Base-by-base conservation (phyloP, 2,113 vertebrate species). In the Rhadina sibilatrix region DNA sequence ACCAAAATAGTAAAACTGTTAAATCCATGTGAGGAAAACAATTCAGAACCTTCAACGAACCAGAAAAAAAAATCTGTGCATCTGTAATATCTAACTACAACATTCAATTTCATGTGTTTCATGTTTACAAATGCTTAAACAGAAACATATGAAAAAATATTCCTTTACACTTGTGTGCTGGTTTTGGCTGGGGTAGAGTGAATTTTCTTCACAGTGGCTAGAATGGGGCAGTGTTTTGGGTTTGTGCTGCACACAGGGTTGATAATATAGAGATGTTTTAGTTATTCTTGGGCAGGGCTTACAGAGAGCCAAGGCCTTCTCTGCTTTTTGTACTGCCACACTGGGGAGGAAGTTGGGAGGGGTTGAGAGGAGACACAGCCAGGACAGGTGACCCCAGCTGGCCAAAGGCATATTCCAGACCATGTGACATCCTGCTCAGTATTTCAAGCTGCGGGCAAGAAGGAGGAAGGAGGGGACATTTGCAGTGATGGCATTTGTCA, bases 281-380 rank as follows among this genome's bases (percentile, higher is more conserved):
- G 35, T 77, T 44, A 33, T 15, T 52, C 6, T 11, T 68, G 63
- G 60, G 52, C 44, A 31, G 13, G 12, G 31, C 21, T 76, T 59
- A 27, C 46, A 60, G 9, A 44, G 7, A 31, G 15, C 5, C 53
- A 68, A 60, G 46, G 37, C 14, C 14, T 37, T 52, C 52, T 28
- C 53, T 60, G 63, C 38, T 59, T 50, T 59, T 33, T 0, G 1
- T 15, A 33, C 38, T 27, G 27, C 7, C 21, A 38, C 0, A 2
- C 9, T 46, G 27, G 27, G 7, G 15, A 53, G 38, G 54, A 27
- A 22, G 7, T 2, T 22, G 10, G 11, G 18, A 18, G 12, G 69
- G 18, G 5, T 0, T 59, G 24, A 7, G 9, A 38, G 27, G 38
- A 63, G 28, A 56, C 10, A 49, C 23, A 49, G 42, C 8, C 50